phyloP scores from a whole-genome alignment of 2,113 vertebrate species.

The Saimiri boliviensis region DNA sequence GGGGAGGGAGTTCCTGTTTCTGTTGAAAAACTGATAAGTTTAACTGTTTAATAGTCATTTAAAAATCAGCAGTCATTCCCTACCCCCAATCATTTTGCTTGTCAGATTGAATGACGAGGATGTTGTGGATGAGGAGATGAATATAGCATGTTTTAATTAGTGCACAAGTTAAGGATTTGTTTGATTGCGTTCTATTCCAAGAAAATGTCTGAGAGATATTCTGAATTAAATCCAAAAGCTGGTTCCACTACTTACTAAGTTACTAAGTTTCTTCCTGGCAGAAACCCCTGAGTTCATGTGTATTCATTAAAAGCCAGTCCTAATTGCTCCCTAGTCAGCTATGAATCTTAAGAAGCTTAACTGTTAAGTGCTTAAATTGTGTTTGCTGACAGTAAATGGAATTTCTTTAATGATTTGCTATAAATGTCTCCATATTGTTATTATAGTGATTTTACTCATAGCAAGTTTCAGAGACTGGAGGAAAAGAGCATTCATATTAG shows the following conservation, averaged over 20 bases:
- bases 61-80: background rate
- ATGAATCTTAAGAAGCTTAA: constrained; percentile 84
- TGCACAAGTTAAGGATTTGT: constrained; percentile 64
- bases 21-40: background rate
- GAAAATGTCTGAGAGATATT: constrained; percentile 64
- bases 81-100: background rate
- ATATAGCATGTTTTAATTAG: constrained; percentile 63
- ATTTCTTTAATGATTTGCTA: constrained; percentile 77
- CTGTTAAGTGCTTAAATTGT: constrained; percentile 82
- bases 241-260: constrained; percentile 51
- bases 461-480: constrained; percentile 20
- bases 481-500: background rate
- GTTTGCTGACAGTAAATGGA: constrained; percentile 83
- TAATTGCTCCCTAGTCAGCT: constrained; percentile 85
- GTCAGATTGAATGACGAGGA: background rate
- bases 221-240: constrained; percentile 70
- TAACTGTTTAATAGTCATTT: constrained; percentile 46
- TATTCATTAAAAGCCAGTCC: constrained; percentile 82
- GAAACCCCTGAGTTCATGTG: constrained; percentile 75
- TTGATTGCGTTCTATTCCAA: constrained; percentile 66
- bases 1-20: background rate
- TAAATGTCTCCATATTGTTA: constrained; percentile 72
- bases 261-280: constrained; percentile 69
- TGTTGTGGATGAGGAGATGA: constrained; percentile 39
- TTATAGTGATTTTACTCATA: constrained; percentile 42